Percentiles rank a stretch among this genome's conserved stretches.
phyloP scores from a whole-genome alignment of 2,888 invertebrate genomes.

The Pseudococcus viburni region DNA sequence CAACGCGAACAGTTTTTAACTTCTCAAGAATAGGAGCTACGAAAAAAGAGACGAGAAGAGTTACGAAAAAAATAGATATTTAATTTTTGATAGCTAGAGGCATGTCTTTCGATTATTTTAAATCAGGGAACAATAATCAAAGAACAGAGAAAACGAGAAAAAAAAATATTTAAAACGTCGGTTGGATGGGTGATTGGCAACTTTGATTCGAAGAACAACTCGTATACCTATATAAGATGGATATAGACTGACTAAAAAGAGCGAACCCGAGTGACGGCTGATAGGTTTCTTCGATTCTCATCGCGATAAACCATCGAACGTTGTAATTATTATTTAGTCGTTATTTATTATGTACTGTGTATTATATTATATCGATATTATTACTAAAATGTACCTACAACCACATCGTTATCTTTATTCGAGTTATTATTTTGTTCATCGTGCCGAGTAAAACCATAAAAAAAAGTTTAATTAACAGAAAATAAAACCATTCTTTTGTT shows the following conservation, averaged over 20 bases:
- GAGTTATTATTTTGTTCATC: conserved; percentile 45
- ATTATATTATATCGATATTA: conserved; percentile 64
- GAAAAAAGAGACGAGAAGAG: conserved; percentile 23
- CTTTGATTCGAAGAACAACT: conserved; percentile 66
- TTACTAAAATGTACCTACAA: conserved; percentile 60
- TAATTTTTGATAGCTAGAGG: conserved; percentile 65
- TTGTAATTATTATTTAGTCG: conserved; percentile 64
- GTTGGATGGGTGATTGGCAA: conserved; percentile 66
- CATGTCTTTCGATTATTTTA: conserved; percentile 65
- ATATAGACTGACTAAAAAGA: conserved; percentile 59
- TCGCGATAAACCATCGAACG: conserved; percentile 64
- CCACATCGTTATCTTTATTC: conserved; percentile 50
- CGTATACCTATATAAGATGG: conserved; percentile 12
- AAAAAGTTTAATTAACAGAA: conserved; percentile 55
- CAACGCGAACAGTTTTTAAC: neutral
- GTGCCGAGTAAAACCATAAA: conserved; percentile 12
- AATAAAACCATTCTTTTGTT: conserved; percentile 52
- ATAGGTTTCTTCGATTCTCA: conserved; percentile 66
- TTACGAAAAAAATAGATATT: conserved; percentile 62
- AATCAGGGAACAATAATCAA: conserved; percentile 66
- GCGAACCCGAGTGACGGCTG: conserved; percentile 65
- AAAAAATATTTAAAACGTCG: conserved; percentile 66
- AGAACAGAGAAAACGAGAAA: conserved; percentile 64
- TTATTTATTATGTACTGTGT: conserved; percentile 34
- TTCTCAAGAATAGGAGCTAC: neutral